Conservation (phyloP, 2,113 vertebrate genomes). For the Halichoerus grypus region DNA sequence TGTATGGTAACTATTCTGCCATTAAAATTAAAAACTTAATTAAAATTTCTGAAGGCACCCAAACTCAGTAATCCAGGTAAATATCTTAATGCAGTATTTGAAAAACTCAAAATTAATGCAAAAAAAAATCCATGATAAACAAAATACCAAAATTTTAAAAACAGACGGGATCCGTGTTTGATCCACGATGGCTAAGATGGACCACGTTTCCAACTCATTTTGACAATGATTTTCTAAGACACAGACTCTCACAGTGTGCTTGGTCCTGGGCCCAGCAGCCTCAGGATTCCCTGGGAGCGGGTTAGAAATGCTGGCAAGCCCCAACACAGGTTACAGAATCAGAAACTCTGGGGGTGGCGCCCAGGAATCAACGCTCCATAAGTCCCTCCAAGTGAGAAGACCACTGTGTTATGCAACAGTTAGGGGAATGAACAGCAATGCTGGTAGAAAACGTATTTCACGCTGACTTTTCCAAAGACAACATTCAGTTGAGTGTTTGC, state of each 20-base stretch:
- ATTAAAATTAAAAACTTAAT: not conserved
- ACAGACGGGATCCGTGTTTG: not conserved
- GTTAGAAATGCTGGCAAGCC: not conserved
- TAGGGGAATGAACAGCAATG: not conserved
- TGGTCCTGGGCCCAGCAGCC: not conserved
- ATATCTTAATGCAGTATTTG: not conserved
- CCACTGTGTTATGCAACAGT: not conserved
- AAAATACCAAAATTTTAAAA: conserved; percentile 18
- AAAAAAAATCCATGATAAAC: not conserved
- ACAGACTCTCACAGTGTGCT: not conserved
- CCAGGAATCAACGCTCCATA: not conserved
- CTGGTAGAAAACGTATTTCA: not conserved
- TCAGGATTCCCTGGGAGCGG: not conserved
- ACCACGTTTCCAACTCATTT: not conserved
- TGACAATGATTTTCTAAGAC: not conserved
- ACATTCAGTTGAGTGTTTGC: not conserved
- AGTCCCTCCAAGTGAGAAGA: not conserved
- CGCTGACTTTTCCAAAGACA: not conserved
- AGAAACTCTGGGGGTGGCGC: no score
- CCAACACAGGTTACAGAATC: not conserved
- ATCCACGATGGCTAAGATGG: not conserved
- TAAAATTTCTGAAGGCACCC: not conserved
- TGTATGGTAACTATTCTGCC: not conserved
- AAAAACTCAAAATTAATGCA: not conserved
- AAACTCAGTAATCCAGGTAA: not conserved